Conservation (phyloP, 2,888 invertebrate species). For the Netelia fuscicornis region DNA sequence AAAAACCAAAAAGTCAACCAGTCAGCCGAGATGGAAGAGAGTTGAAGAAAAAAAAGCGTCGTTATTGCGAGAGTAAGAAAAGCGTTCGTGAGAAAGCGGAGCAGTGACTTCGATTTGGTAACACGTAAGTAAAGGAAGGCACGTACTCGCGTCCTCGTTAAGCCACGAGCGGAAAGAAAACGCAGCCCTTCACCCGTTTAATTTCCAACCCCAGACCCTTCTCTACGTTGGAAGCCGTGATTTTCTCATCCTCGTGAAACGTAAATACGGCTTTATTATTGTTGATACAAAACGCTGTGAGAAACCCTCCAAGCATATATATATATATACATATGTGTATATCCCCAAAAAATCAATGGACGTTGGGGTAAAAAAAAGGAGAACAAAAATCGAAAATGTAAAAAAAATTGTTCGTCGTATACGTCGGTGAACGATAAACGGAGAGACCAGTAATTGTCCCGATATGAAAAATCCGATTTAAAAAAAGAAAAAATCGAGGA, state of each 20-base stretch:
- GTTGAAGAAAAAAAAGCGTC: constrained; percentile 10
- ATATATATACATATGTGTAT: background rate
- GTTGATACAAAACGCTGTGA: constrained; percentile 63
- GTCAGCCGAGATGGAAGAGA: background rate
- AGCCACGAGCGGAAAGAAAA: constrained; percentile 32
- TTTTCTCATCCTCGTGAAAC: constrained; percentile 51
- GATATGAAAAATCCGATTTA: constrained; percentile 13
- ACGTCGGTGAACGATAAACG: constrained; percentile 9
- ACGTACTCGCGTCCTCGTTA: constrained; percentile 64
- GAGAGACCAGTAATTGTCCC: background rate
- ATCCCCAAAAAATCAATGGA: background rate
- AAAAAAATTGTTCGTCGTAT: constrained; percentile 21
- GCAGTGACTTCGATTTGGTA: constrained; percentile 51
- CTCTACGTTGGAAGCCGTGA: constrained; percentile 25
- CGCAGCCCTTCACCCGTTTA: constrained; percentile 41
- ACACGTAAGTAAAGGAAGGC: constrained; percentile 44
- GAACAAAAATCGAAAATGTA: constrained; percentile 6
- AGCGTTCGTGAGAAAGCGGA: constrained; percentile 42
- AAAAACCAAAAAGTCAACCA: constrained; percentile 35
- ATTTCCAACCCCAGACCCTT: constrained; percentile 47
- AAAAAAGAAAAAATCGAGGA: background rate
- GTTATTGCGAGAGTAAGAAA: constrained; percentile 29
- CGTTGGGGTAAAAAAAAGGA: background rate
- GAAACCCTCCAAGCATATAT: constrained; percentile 26
- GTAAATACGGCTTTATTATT: constrained; percentile 49